Evolutionary conservation across 2,888 invertebrate genomes (phyloP), one percentile per base, ranked within the genome.

Genomic region (Scaptomyza polygonia): DNA sequence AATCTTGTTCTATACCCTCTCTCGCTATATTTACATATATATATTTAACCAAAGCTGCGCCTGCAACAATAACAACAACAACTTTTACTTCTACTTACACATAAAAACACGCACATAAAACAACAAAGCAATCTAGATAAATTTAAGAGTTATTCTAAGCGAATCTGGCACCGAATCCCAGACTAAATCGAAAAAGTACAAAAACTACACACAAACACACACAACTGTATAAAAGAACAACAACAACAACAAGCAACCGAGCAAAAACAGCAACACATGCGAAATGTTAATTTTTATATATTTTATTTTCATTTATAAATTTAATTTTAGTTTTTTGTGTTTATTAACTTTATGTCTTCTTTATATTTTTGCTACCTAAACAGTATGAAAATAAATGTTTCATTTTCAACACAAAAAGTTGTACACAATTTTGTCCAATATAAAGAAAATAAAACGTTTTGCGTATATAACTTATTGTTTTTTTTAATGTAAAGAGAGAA

Each of bases 41-140:
- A 34, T 30, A 57, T 67, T 64, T 63, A 64, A 67, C 71, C 66
- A 62, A 77, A 80, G 63, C 77, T 72, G 69, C 77, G 77, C 72
- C 79, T 80, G 79, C 72, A 72, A 77, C 74, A 79, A 79, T 62
- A 75, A 77, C 72, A 74, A 75, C 53, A 61, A 76, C 58, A 56
- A 73, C 49, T 42, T 53, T 42, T 29, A 47, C 14, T 32, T 32
- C 39, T n/a, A 47, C 42, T 32, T 30, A 62, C 49, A 49, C 21
- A 61, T 53, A 61, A 39, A 49, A 12, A 34, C 34, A 67, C 55
- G 53, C 40, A 54, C 42, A 49, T 63, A 58, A 49, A 73, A 55
- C 56, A 58, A 63, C 52, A 61, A 58, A 25, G 53, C 56, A 53
- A 45, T 51, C 11, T 18, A n/a, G 47, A 9, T 42, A 43, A 25